phyloP scores from a whole-genome alignment of 2,888 invertebrate genomes.

The Formica aserva region DNA sequence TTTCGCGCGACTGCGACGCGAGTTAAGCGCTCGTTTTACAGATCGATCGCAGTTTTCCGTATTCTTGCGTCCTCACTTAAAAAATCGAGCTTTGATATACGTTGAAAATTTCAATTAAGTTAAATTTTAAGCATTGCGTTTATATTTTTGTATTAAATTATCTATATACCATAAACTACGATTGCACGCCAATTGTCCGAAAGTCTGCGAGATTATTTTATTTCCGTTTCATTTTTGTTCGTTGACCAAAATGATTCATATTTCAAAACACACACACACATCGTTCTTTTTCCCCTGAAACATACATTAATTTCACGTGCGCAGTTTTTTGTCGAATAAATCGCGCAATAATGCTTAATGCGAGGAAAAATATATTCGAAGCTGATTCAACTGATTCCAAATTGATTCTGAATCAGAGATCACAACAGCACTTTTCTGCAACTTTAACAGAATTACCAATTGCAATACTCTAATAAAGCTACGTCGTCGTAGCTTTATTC shows the following conservation, averaged over 20 bases:
- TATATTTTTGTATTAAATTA: not conserved
- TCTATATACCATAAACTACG: too few species aligned
- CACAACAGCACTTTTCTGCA: conserved; percentile 28
- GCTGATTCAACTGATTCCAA: conserved; percentile 19
- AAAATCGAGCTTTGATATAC: not conserved
- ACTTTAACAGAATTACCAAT: conserved; percentile 34
- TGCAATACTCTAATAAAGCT: conserved; percentile 18
- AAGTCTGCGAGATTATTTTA: not conserved
- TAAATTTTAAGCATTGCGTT: not conserved
- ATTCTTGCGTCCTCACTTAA: not conserved
- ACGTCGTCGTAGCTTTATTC: conserved; percentile 10
- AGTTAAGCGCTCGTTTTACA: conserved; percentile 56
- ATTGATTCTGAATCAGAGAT: conserved; percentile 35
- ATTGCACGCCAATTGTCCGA: not conserved
- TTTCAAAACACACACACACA: not conserved
- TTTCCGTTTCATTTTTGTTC: not conserved
- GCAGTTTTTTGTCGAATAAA: not conserved
- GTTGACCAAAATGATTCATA: not conserved
- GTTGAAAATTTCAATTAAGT: not conserved
- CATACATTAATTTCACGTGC: not conserved
- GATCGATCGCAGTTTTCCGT: conserved; percentile 14
- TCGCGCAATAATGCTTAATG: conserved; percentile 10
- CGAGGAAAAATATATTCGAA: conserved; percentile 13
- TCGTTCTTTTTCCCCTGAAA: not conserved
- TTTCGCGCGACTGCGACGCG: conserved; percentile 66